Evolutionary conservation across 2,797 vertebrate species (phyloP).

Genomic region (Sandelia bainsii): DNA sequence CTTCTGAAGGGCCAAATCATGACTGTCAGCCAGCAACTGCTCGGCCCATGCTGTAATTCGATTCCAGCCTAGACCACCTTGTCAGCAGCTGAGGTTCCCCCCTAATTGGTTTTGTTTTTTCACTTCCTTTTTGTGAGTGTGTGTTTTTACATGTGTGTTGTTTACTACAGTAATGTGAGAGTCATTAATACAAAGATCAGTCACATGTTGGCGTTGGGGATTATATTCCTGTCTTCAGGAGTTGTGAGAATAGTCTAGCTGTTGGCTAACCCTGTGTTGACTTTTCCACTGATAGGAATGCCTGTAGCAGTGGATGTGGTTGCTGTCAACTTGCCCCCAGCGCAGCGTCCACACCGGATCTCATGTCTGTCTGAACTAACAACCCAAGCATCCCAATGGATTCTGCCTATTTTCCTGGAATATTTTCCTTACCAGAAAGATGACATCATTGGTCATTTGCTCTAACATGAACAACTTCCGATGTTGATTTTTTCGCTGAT

Average conservation of each 20-base stretch:
- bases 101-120: slow-evolving; percentile 32
- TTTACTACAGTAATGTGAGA: slow-evolving; percentile 7
- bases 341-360: slow-evolving; percentile 12
- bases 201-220: slow-evolving; percentile 11
- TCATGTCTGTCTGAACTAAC: slow-evolving; percentile 22
- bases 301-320: not conserved
- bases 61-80: slow-evolving; percentile 51
- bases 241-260: slow-evolving; percentile 4
- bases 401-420: slow-evolving; percentile 9
- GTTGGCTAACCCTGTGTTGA: slow-evolving; percentile 8
- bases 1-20: slow-evolving; percentile 40
- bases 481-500: not conserved
- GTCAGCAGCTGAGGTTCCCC: slow-evolving; percentile 40
- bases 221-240: slow-evolving; percentile 16
- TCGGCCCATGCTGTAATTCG: slow-evolving; percentile 47
- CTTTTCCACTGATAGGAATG: slow-evolving; percentile 32
- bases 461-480: not conserved
- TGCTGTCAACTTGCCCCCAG: not conserved
- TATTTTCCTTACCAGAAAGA: not conserved
- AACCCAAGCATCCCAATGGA: not conserved
- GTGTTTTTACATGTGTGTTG: slow-evolving; percentile 11
- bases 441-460: not conserved
- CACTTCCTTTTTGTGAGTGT: slow-evolving; percentile 9
- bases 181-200: not conserved
- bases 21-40: slow-evolving; percentile 35